phyloP scores from a whole-genome alignment of 2,888 invertebrate genomes.

The Sarcophaga carnaria region DNA sequence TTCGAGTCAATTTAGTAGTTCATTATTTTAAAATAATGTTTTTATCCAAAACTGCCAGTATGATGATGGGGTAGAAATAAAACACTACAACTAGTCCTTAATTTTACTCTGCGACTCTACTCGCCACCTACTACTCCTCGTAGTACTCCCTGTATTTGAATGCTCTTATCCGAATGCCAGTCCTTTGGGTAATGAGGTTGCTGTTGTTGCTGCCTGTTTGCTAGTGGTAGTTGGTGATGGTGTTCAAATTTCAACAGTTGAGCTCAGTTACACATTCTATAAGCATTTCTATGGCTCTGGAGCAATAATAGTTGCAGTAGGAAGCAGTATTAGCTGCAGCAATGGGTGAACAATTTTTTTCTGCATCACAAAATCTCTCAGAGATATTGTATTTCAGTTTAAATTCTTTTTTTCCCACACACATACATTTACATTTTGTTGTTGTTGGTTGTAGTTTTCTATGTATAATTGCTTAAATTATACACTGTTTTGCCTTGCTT shows the following conservation, averaged over 20 bases:
- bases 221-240: background rate
- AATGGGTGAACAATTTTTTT: constrained; percentile 43
- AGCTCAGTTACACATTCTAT: background rate
- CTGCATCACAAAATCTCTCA: constrained; percentile 34
- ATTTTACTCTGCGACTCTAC: background rate
- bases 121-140: background rate
- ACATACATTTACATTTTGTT: background rate
- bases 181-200: background rate
- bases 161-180: no score
- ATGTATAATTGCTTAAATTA: constrained; percentile 54
- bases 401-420: background rate
- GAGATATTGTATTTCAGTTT: constrained; percentile 8
- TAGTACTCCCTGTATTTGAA: background rate
- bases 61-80: background rate
- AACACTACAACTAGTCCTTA: background rate
- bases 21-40: constrained; percentile 67
- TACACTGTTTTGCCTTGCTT: background rate
- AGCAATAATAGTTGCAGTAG: background rate
- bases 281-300: background rate
- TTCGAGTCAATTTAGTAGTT: constrained; percentile 66
- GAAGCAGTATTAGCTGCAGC: background rate
- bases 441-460: constrained; percentile 16
- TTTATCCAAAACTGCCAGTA: constrained; percentile 10
- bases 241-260: background rate
- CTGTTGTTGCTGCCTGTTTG: background rate